phyloP scores from a whole-genome alignment of 2,888 invertebrate genomes.

The Acronicta leporina region DNA sequence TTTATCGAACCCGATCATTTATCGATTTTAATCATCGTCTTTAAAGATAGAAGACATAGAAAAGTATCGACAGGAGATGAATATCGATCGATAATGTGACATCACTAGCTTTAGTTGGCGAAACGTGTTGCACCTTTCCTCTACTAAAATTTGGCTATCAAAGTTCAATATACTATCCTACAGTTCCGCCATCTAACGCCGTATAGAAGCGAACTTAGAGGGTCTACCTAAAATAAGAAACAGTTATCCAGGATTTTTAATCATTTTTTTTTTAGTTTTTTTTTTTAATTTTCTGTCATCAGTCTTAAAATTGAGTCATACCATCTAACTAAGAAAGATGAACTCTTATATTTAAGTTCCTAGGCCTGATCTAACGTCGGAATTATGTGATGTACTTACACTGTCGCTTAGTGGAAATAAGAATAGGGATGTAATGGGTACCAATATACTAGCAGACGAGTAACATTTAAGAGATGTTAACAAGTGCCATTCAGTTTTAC shows the following conservation, averaged over 20 bases:
- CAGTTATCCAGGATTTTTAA: constrained; percentile 71
- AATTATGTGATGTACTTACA: constrained; percentile 53
- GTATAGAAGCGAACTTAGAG: constrained; percentile 65
- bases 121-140: constrained; percentile 60
- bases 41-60: constrained; percentile 80
- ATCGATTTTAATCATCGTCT: constrained; percentile 78
- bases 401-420: constrained; percentile 69
- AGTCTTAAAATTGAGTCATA: constrained; percentile 90
- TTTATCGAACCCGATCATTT: constrained; percentile 66
- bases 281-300: constrained; percentile 83
- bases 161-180: constrained; percentile 66
- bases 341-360: constrained; percentile 82
- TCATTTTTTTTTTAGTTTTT: constrained; percentile 63
- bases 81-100: constrained; percentile 66
- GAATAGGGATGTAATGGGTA: constrained; percentile 67
- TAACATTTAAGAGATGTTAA: constrained; percentile 58
- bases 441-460: constrained; percentile 73
- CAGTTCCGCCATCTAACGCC: constrained; percentile 65
- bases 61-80: constrained; percentile 78
- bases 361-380: constrained; percentile 84
- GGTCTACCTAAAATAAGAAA: constrained; percentile 72
- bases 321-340: constrained; percentile 87
- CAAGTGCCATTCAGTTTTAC: constrained; percentile 57
- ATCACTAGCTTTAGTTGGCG: constrained; percentile 64
- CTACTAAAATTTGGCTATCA: constrained; percentile 77